Evolutionary conservation across 2,113 vertebrate genomes (phyloP).

Genomic region (Trochalopteron elliotii): DNA sequence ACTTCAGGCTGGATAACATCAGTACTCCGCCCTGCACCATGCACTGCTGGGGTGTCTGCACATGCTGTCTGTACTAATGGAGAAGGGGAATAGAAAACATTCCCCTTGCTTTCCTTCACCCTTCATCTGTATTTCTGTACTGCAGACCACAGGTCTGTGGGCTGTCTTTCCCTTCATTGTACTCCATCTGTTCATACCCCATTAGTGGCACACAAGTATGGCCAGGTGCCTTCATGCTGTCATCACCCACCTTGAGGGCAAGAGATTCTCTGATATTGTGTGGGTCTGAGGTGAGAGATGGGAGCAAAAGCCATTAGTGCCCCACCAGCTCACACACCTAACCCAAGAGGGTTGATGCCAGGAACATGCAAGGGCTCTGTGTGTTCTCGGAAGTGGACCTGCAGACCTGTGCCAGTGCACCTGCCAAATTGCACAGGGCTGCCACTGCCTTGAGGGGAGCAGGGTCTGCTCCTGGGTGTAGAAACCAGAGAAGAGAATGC

Average conservation of each 20-base stretch:
- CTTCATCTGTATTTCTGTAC: background rate
- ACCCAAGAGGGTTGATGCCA: background rate
- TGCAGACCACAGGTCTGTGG: background rate
- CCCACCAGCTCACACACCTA: background rate
- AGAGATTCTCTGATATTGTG: background rate
- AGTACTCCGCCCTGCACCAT: background rate
- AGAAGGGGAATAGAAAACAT: background rate
- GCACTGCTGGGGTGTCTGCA: fast-evolving
- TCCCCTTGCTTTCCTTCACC: background rate
- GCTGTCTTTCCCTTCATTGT: background rate
- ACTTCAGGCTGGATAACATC: background rate
- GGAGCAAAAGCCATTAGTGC: background rate
- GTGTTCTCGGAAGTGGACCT: background rate
- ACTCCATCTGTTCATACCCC: background rate
- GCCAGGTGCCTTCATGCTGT: background rate
- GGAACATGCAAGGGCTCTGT: fast-evolving
- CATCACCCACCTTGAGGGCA: background rate
- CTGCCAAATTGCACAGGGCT: background rate
- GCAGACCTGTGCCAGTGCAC: background rate
- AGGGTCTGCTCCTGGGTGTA: background rate
- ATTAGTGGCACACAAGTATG: background rate
- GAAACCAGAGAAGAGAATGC: background rate
- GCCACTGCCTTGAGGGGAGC: background rate
- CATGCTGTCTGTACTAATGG: background rate
- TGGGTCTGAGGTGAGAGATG: background rate